phyloP scores from a whole-genome alignment of 2,113 vertebrate species.

The Megalops atlanticus region DNA sequence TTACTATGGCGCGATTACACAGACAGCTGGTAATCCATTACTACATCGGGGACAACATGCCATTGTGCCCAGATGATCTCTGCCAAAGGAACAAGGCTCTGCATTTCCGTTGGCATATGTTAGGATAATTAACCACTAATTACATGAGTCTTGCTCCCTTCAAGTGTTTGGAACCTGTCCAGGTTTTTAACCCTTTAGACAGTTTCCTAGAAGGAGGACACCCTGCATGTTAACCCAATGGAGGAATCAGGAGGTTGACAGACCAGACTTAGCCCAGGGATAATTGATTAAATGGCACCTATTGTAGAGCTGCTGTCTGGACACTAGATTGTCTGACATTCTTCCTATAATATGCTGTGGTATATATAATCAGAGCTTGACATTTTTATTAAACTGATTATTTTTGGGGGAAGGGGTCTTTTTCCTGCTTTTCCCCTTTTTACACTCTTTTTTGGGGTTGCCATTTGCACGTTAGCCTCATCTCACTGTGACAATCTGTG shows the following conservation, averaged over 20 bases:
- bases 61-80: conserved; percentile 92
- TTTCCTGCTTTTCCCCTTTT: too few species aligned
- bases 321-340: not conserved
- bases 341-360: not conserved
- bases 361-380: not conserved
- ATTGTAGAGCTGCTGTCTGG: not conserved
- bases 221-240: conserved; percentile 61
- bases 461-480: too few species aligned
- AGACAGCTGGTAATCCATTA: conserved; percentile 90
- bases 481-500: too few species aligned
- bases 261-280: too few species aligned
- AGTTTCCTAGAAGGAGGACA: conserved; percentile 61
- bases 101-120: conserved; percentile 99
- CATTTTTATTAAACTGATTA: not conserved
- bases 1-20: conserved; percentile 92
- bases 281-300: too few species aligned
- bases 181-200: conserved; percentile 95
- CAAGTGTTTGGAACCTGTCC: conserved; percentile 90
- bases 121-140: conserved; percentile 99
- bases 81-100: conserved; percentile 94
- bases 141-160: conserved; percentile 97
- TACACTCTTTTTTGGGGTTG: too few species aligned
- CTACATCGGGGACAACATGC: conserved; percentile 91
- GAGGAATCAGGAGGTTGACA: conserved; percentile 43
- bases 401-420: not conserved